Evolutionary conservation across 37 sponge, comb jelly and placozoan genomes (phyloP).

Genomic region (Bolinopsis microptera): DNA sequence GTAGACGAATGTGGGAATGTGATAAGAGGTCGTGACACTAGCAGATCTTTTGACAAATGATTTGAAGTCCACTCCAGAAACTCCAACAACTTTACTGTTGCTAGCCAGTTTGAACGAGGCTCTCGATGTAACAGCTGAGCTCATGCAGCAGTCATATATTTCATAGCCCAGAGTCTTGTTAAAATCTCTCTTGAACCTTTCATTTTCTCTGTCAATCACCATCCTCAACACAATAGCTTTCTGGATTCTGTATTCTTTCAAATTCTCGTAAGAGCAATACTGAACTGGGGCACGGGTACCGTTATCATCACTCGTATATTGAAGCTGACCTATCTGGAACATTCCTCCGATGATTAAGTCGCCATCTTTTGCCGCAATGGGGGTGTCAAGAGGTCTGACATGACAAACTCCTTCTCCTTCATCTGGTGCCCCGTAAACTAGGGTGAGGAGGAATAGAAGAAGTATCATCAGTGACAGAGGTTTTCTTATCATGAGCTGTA

Average conservation of each 20-base stretch:
- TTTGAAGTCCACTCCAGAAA: not conserved
- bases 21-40: not conserved
- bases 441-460: too few relatives aligned
- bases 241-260: not conserved
- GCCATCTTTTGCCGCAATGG: not conserved
- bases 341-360: not conserved
- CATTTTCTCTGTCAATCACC: not conserved
- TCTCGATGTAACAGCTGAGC: not conserved
- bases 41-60: not conserved
- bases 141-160: constrained; percentile 7
- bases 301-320: not conserved
- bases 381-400: not conserved
- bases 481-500: too few relatives aligned
- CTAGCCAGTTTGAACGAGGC: not conserved
- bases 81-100: not conserved
- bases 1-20: constrained; percentile 31
- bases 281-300: not conserved
- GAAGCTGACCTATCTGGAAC: not conserved
- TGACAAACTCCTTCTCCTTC: not conserved
- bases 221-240: not conserved
- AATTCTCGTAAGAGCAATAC: not conserved
- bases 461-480: too few relatives aligned
- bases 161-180: constrained; percentile 56
- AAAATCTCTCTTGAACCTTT: not conserved
- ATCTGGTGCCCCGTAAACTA: too few relatives aligned